These are phyloP conservation scores for Poecilobothrus nobilitatus DNA, from an alignment of 2,888 invertebrate species.

Conservation along the genomic window DNA sequence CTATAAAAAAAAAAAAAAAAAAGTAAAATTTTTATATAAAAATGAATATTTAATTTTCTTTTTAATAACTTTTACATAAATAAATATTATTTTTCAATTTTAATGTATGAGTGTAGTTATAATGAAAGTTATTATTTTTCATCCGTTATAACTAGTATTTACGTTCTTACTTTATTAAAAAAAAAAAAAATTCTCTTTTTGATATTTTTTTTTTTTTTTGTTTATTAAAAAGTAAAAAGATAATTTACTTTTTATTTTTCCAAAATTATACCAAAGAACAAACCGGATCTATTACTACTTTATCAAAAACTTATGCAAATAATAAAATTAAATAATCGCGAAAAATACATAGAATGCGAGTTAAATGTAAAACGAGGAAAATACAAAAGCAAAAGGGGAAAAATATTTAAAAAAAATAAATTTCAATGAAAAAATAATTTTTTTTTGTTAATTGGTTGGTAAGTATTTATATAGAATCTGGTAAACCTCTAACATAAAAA, in stretches of 20 bases:
- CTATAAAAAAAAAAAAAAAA: too few species aligned
- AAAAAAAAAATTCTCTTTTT: too few species aligned
- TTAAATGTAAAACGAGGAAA: not conserved
- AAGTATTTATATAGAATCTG: too few species aligned
- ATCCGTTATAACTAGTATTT: too few species aligned
- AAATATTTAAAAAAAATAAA: too few species aligned
- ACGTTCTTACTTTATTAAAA: too few species aligned
- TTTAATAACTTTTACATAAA: not conserved
- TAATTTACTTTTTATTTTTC: not conserved
- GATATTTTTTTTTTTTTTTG: not conserved
- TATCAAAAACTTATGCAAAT: constrained; percentile 4
- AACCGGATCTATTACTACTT: constrained; percentile 4
- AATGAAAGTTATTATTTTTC: too few species aligned
- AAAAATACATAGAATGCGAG: not conserved
- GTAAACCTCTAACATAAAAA: too few species aligned
- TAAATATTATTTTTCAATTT: constrained; percentile 1
- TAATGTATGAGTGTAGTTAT: not conserved
- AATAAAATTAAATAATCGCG: not conserved
- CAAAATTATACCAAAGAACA: not conserved
- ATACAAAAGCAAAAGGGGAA: not conserved
- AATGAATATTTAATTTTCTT: not conserved
- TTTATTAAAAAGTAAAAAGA: not conserved
- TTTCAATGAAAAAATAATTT: too few species aligned
- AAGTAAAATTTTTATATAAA: too few species aligned
- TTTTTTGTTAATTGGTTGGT: too few species aligned